Evolutionary conservation across 2,113 vertebrate species (phyloP), one percentile per base, ranked within the genome.

Genomic region (Clarias magur): DNA sequence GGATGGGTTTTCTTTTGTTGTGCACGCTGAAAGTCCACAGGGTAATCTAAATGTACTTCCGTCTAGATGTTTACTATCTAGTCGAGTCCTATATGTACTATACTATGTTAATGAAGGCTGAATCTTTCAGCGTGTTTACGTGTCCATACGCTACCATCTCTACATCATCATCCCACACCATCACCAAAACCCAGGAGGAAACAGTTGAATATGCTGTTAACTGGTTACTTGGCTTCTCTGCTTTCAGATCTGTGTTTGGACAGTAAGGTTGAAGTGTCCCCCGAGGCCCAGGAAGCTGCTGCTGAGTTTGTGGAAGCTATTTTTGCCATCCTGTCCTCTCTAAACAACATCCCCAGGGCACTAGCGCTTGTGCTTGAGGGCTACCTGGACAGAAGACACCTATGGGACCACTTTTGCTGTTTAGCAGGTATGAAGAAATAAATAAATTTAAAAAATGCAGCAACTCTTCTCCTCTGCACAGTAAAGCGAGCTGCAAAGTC

Each of bases 341-440:
- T 97, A 84, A 96, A 91, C 91, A 92, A 94, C 67, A 92, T 95
- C 88, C 97, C 97, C 63, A 95, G 94, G 92, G 96, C 94, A 89
- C 96, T 99, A 90, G 95, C 94, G 91, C 90, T 89, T 85, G 95
- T 95, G 87, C 94, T 99, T 90, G 95, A 97, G 88, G 94, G 91
- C 53, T 97, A 97, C 92, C 94, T 99, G 92, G 97, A 99, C 93
- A 93, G 94, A 91, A 93, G 95, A 83, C 93, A 95, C 23, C 85
- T 98, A 70, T 99, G 97, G 98, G 94, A 96, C 84, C 94, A 91
- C 91, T 95, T 99, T 78, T 96, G 91, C 93, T 94, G 91, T 87
- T 93, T 96, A 89, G 92, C 96, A 97, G 97, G 98, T 99, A 96
- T 93, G 21, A 21, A 27, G 38, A 76, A 76, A 76, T 56, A 48